These are phyloP conservation scores for Acomys russatus DNA, from an alignment of 2,797 vertebrate genomes.

Conservation along the genomic window DNA sequence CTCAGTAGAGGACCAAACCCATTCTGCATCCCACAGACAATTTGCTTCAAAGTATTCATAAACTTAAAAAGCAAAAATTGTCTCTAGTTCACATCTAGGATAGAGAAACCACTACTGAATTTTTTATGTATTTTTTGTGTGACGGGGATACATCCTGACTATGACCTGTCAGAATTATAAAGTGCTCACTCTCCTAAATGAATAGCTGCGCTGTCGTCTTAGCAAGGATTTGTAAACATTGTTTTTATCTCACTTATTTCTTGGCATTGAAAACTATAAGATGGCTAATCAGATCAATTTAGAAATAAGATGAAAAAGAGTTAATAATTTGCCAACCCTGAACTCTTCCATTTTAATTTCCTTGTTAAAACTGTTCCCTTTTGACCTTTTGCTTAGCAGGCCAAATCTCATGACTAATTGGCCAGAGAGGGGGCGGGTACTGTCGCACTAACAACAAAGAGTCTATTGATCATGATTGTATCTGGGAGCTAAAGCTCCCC, in stretches of 20 bases:
- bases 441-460: constrained; percentile 58
- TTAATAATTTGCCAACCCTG: constrained; percentile 18
- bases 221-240: not conserved
- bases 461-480: not conserved
- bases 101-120: not conserved
- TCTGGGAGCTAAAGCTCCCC: not conserved
- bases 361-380: constrained; percentile 35
- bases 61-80: not conserved
- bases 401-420: constrained; percentile 50
- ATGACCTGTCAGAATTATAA: not conserved
- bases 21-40: not conserved
- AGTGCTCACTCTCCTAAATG: not conserved
- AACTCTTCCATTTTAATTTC: constrained; percentile 28
- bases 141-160: not conserved
- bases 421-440: constrained; percentile 13
- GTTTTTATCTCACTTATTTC: constrained; percentile 2
- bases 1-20: not conserved
- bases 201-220: not conserved
- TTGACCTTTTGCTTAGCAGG: constrained; percentile 65
- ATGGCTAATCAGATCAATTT: not conserved
- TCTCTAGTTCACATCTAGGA: not conserved
- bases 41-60: not conserved
- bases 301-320: not conserved
- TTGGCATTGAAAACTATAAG: constrained; percentile 43
- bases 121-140: not conserved